Percentiles rank a stretch among this genome's conserved stretches.
Evolutionary conservation across 2,888 invertebrate genomes (phyloP).

Genomic region (Taphrorychus bicolor): DNA sequence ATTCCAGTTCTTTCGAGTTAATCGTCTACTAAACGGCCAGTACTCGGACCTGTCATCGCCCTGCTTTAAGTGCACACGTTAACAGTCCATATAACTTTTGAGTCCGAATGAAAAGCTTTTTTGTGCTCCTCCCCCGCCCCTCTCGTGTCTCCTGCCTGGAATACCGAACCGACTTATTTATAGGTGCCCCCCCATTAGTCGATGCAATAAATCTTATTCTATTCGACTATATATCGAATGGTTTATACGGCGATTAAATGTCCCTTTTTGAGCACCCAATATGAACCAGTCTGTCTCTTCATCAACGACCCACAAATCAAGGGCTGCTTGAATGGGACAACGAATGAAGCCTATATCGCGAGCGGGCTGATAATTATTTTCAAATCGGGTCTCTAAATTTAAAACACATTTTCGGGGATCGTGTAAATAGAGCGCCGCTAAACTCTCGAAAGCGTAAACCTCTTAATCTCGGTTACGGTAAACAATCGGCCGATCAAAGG

Average conservation of each 20-base stretch:
- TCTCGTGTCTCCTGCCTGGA: conserved; percentile 28
- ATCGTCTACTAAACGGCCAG: conserved; percentile 3
- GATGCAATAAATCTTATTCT: conserved; percentile 31
- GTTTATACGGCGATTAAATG: too few species aligned
- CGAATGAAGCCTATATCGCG: too few species aligned
- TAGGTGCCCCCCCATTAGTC: conserved; percentile 44
- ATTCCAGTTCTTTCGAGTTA: not conserved
- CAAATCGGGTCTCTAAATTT: conserved; percentile 16
- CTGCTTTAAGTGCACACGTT: conserved; percentile 49
- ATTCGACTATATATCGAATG: too few species aligned
- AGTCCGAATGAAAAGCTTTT: conserved; percentile 46
- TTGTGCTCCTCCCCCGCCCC: conserved; percentile 29
- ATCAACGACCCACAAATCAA: too few species aligned
- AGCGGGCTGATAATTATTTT: not conserved
- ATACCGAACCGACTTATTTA: conserved; percentile 47
- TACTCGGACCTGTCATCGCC: conserved; percentile 23
- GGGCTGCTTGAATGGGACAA: too few species aligned
- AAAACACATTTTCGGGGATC: conserved; percentile 42
- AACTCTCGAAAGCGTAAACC: conserved; percentile 49
- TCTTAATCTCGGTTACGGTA: conserved; percentile 42
- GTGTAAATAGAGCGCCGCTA: conserved; percentile 53
- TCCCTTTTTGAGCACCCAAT: too few species aligned
- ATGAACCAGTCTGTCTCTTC: too few species aligned
- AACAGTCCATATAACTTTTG: conserved; percentile 50
- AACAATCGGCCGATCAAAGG: conserved; percentile 39